Base-by-base conservation (phyloP, 2,797 vertebrate species). In the Enteromius unitaeniatus region DNA sequence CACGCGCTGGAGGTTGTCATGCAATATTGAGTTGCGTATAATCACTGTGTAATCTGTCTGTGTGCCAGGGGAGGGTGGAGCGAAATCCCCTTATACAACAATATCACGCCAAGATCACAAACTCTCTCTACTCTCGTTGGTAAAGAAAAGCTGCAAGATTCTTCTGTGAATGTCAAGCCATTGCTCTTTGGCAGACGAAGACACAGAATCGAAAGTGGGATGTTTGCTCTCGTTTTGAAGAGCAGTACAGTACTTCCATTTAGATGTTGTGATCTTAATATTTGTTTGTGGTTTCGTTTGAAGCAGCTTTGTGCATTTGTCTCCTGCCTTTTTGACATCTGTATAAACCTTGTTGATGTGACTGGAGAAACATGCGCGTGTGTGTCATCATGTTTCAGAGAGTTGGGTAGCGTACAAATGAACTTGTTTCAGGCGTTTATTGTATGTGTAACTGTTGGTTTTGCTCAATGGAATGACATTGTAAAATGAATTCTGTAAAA, bases 21-120 rank as follows among this genome's bases (percentile, higher is more conserved):
- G 95, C 94, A 94, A 95, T 96, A 96, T 96, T 97, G 97, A 97
- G 96, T 96, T 94, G 95, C 96, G 95, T 96, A 96, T 96, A 97
- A 96, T 97, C 96, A 95, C 95, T 91, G 93, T 96, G 96, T 97
- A 98, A 97, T 98, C 96, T 97, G 94, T 62, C 92, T 92, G 94
- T 95, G 95, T 95, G 95, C 95, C 96, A 95, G 93, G 96, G 96
- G 96, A 97, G 95, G 94, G 95, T 93, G 93, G 93, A 89, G 95
- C 91, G 88, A 95, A 95, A 96, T 94, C 94, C 92, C 89, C 86
- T 91, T 88, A 88, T 92, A 95, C 97, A 97, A 97, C 96, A 97
- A 96, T 96, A 95, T 97, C 94, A 91, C 51, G 49, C 72, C 81
- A 84, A 78, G 68, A 78, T 84, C 82, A 79, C 76, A 84, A 87